Percentiles rank a stretch among this genome's conserved stretches.
Conservation (phyloP, 92 coral and sea anemone species). For the Epizoanthus scotinus region DNA sequence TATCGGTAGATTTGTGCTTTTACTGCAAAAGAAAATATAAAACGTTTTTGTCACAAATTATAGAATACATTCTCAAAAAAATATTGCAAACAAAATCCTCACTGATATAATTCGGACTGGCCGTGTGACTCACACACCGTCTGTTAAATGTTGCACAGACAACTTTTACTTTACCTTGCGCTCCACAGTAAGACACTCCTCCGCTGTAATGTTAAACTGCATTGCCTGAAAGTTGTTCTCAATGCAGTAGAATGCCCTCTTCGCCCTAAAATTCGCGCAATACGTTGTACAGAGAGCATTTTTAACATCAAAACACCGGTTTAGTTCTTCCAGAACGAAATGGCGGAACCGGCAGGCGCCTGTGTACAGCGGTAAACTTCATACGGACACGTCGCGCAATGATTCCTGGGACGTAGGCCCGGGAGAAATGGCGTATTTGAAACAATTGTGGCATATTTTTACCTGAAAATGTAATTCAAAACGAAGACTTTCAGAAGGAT, state of each 20-base stretch:
- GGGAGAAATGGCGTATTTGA: slow-evolving; percentile 47
- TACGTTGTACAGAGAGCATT: slow-evolving; percentile 76
- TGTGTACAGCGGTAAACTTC: slow-evolving; percentile 38
- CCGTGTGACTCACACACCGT: neutral
- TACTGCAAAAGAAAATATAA: neutral
- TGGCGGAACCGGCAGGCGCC: slow-evolving; percentile 58
- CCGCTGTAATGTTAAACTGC: slow-evolving; percentile 49
- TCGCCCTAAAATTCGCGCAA: slow-evolving; percentile 55
- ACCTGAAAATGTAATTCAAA: neutral
- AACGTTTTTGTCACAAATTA: neutral
- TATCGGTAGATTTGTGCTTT: neutral
- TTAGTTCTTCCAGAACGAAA: slow-evolving; percentile 32
- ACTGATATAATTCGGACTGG: neutral
- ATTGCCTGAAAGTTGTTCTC: slow-evolving; percentile 62
- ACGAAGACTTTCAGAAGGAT: slow-evolving; percentile 3
- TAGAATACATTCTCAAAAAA: neutral
- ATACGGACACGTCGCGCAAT: slow-evolving; percentile 20
- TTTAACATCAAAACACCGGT: slow-evolving; percentile 32
- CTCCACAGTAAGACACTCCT: slow-evolving; percentile 58
- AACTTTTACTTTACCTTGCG: slow-evolving; percentile 56
- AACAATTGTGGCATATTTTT: neutral
- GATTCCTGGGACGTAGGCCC: slow-evolving; percentile 20
- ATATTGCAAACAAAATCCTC: neutral
- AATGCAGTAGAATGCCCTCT: slow-evolving; percentile 62
- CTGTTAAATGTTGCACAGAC: neutral